Percentiles rank a stretch among this genome's conserved stretches.
phyloP scores from a whole-genome alignment of 2,797 vertebrate genomes.

The Crenuchus spilurus region DNA sequence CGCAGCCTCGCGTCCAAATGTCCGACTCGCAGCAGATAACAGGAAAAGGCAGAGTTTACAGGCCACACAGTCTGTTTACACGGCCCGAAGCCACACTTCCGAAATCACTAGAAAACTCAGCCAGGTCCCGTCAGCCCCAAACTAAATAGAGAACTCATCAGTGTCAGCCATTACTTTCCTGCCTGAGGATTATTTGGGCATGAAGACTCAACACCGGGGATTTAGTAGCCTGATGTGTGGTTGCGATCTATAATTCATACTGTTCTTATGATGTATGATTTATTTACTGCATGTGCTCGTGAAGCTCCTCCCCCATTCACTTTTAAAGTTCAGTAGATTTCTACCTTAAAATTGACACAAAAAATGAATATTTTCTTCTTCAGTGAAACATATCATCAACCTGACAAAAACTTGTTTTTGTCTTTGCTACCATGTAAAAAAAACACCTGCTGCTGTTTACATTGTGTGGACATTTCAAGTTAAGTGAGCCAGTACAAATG shows the following conservation, averaged over 20 bases:
- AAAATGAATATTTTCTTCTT: too few species aligned
- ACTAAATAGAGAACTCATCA: slow-evolving; percentile 46
- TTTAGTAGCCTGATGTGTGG: neutral
- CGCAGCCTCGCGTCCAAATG: slow-evolving; percentile 44
- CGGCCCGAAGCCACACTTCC: slow-evolving; percentile 43
- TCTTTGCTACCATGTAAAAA: too few species aligned
- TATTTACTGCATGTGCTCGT: neutral
- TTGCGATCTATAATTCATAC: neutral
- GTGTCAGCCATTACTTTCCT: slow-evolving; percentile 13
- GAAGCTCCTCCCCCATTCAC: neutral
- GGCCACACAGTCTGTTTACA: slow-evolving; percentile 50
- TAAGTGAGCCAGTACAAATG: too few species aligned
- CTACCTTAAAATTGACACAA: too few species aligned
- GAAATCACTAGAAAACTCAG: slow-evolving; percentile 48
- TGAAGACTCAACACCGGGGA: neutral
- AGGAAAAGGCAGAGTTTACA: slow-evolving; percentile 54
- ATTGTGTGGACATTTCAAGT: too few species aligned
- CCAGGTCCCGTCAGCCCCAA: slow-evolving; percentile 22
- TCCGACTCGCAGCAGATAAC: slow-evolving; percentile 48
- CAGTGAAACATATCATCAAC: too few species aligned
- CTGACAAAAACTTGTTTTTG: too few species aligned
- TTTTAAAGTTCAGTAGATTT: too few species aligned
- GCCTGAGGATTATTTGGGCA: slow-evolving; percentile 6
- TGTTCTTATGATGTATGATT: neutral
- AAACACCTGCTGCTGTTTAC: too few species aligned